Evolutionary conservation across 1,140 invertebrate genomes (phyloP).

Genomic region (Brachionus angularis): DNA sequence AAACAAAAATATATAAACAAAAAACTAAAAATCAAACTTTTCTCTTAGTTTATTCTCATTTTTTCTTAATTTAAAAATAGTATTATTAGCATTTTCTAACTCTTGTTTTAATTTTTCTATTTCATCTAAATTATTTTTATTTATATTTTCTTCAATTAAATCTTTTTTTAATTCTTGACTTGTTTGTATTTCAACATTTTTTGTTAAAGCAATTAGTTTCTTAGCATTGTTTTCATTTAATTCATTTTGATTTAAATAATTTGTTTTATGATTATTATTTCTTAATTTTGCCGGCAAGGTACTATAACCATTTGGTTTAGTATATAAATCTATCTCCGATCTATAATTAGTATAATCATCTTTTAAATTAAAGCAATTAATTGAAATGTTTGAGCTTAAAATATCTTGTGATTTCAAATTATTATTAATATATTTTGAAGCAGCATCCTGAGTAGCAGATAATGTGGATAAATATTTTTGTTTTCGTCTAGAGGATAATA

Average conservation of each 20-base stretch:
- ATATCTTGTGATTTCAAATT: constrained; percentile 20
- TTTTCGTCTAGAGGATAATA: constrained; percentile 25
- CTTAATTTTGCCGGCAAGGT: constrained; percentile 23
- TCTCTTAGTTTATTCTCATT: background rate
- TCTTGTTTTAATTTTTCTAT: background rate
- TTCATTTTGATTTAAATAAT: background rate
- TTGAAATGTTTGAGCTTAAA: constrained; percentile 29
- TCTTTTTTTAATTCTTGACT: background rate
- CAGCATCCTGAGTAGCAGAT: background rate
- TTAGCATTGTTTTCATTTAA: background rate
- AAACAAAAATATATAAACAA: too few relatives aligned
- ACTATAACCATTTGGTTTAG: constrained; percentile 14
- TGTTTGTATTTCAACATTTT: constrained; percentile 5
- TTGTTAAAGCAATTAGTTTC: background rate
- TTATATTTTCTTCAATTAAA: background rate
- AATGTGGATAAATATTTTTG: constrained; percentile 13
- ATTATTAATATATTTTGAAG: constrained; percentile 17
- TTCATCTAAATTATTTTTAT: background rate
- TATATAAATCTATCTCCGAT: constrained; percentile 2
- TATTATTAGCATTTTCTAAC: background rate
- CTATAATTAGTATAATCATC: background rate
- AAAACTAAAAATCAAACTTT: too few relatives aligned
- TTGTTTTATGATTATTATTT: background rate
- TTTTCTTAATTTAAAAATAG: background rate
- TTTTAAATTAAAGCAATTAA: constrained; percentile 18